Evolutionary conservation across 2,888 invertebrate species (phyloP), one percentile per base, ranked within the genome.

Genomic region (Tetranychus piercei): DNA sequence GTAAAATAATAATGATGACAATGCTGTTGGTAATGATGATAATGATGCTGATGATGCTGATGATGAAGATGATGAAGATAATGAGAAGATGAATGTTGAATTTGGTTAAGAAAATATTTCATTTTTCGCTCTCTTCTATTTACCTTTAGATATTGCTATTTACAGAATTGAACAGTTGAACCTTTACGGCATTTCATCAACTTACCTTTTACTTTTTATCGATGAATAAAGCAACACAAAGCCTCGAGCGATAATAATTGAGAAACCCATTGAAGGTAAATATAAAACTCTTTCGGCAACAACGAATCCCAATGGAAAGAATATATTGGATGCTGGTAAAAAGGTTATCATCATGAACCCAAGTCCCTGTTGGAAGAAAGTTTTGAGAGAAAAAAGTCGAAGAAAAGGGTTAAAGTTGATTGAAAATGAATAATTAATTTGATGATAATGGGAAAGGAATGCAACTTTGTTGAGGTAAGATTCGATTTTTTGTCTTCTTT

Each of bases 221-320:
- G 55, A 55, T 55, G 55, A 55, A 15, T 55, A 55, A 55, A 55
- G 55, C 15, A 55, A 6, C 9, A 55, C 15, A 55, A 55, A 55
- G 11, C 55, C 55, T 55, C 55, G 55, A 15, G 55, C 82, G 6
- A 82, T 79, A 18, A 84, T 77, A 67, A 83, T 78, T 78, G 82
- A 82, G 78, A 81, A 82, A 5, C 83, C 83, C 79, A 83, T 82
- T 75, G 82, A 82, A 23, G 84, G 83, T 77, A 83, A 81, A 80
- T 84, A 84, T 64, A 84, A 80, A 69, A 84, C 81, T 65, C 84
- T 79, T 78, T 84, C 84, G 1, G 84, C 84, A 9, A 83, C 80
- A 72, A 84, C 83, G 80, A 84, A 84, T 4, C 84, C 84, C 4
- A 83, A 83, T 76, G 83, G 82, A 78, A 83, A 82, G 76, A 84